Percentiles rank a stretch among this genome's conserved stretches.
These are phyloP conservation scores for Eubasilissa regina DNA, from an alignment of 1,140 invertebrate genomes.

Conservation along the genomic window DNA sequence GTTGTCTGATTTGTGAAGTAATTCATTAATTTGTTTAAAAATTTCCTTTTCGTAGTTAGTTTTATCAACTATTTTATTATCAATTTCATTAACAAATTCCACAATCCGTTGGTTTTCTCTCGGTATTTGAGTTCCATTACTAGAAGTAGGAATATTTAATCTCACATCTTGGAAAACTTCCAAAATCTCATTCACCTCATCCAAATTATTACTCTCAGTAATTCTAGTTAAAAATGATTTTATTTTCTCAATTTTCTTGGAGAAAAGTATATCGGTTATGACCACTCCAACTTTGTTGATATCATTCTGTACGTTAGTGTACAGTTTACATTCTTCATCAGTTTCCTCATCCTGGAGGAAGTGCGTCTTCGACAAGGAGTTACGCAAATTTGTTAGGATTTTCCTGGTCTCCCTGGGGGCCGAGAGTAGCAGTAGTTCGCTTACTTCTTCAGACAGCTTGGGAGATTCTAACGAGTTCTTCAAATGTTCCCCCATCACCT, in stretches of 20 bases:
- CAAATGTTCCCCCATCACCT: constrained; percentile 7
- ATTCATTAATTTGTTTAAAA: not conserved
- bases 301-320: not conserved
- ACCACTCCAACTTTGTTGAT: not conserved
- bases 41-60: not conserved
- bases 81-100: not conserved
- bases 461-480: constrained; percentile 27
- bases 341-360: not conserved
- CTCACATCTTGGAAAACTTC: not conserved
- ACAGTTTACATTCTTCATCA: not conserved
- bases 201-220: not conserved
- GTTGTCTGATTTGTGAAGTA: not conserved
- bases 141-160: not conserved
- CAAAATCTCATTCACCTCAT: not conserved
- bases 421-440: constrained; percentile 5
- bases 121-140: not conserved
- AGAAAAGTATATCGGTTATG: not conserved
- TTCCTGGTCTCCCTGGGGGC: not conserved
- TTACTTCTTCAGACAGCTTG: not conserved
- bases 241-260: constrained; percentile 4
- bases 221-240: not conserved
- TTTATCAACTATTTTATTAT: not conserved
- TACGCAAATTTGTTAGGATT: constrained; percentile 11
- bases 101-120: not conserved
- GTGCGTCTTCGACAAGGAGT: constrained; percentile 11